Evolutionary conservation across 1,140 invertebrate species (phyloP).

Genomic region (Pseudachorutes palmiensis): DNA sequence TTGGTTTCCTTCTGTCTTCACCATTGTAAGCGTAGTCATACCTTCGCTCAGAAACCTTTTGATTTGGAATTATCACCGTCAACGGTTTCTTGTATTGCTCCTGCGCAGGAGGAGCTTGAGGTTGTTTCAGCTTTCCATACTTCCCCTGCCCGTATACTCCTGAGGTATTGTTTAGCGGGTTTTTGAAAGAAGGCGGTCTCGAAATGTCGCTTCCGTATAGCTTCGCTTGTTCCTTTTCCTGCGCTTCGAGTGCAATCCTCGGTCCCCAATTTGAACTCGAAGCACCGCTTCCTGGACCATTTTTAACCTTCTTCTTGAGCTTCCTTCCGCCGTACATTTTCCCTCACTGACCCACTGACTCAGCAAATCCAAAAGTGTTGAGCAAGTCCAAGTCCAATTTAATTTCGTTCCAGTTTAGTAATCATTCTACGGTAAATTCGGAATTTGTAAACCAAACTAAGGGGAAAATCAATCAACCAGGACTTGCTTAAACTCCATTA

Average conservation of each 20-base stretch:
- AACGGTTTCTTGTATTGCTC: slow-evolving; percentile 20
- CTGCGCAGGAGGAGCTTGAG: not conserved
- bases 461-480: not conserved
- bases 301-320: slow-evolving; percentile 29
- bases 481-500: not conserved
- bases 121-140: slow-evolving; percentile 1
- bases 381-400: not conserved
- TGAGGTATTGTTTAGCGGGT: slow-evolving; percentile 3
- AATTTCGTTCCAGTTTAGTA: not conserved
- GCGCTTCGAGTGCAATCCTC: slow-evolving; percentile 26
- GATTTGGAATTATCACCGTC: slow-evolving; percentile 24
- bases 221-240: slow-evolving; percentile 18
- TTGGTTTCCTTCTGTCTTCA: not conserved
- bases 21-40: slow-evolving; percentile 1
- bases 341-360: not conserved
- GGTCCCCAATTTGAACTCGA: slow-evolving; percentile 33
- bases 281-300: not conserved
- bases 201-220: not conserved
- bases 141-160: not conserved
- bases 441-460: not conserved
- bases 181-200: not conserved
- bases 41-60: slow-evolving; percentile 3
- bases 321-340: slow-evolving; percentile 30
- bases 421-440: not conserved
- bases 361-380: not conserved